Base-by-base conservation (phyloP, 2,888 invertebrate genomes). In the Cryptocheilus praepositus region DNA sequence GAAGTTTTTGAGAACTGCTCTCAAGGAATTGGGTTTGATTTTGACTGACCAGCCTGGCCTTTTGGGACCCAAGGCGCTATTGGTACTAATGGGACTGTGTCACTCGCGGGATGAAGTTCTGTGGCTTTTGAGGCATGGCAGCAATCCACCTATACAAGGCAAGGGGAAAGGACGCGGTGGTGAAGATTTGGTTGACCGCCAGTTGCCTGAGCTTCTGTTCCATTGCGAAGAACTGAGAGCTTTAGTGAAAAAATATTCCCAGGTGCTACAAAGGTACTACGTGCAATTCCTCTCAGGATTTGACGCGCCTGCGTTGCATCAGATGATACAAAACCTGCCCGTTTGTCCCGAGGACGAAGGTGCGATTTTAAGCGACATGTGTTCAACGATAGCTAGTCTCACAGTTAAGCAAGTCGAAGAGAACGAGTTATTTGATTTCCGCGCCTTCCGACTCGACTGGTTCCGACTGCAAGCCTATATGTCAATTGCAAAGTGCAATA, bases 11-110 rank as follows among this genome's bases (percentile, higher is more conserved):
- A 93, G 99, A 64, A 96, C 97, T 2, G 97, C 98, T 1, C 90
- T 99, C 19, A 97, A 98, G 86, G 99, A 99, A 89, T 90, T 99
- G 70, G 96, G 96, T 0, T 91, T 98, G 2, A 96, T 99, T 81
- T 93, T 99, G 86, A 96, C 98, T 16, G 99, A 99, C 89, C 98
- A 99, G 88, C 99, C 99, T 2, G 98, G 99, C 0, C 90, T 99
- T 21, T 90, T 99, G 52, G 99, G 99, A 0, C 99, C 99, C 0
- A 99, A 99, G 90, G 97, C 98, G 7, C 91, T 99, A 66, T 93
- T 98, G 84, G 96, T 99, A 76, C 96, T 99, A 86, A 98, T 99
- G 92, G 99, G 96, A 0, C 90, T 99, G 11, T 97, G 97, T 73
- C 95, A 97, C 89, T 95, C 98, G 0, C 92, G 99, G 81, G 99